Evolutionary conservation across 2,797 vertebrate species (phyloP), one percentile per base, ranked within the genome.

Genomic region (Onychomys torridus): DNA sequence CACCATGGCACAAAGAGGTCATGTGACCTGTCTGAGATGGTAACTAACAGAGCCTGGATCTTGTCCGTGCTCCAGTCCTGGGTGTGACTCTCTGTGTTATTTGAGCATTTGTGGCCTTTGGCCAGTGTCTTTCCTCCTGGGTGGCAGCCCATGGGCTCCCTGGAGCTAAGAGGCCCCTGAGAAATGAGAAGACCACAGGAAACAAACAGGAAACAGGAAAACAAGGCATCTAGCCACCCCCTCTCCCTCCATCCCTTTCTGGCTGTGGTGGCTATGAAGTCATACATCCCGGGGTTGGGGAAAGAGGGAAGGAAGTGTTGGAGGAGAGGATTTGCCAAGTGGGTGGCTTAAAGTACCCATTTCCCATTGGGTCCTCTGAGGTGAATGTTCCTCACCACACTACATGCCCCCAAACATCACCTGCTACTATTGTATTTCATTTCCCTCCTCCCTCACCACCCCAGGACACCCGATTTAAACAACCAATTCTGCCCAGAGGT

Each of bases 121-220:
- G 40, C 69, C 46, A 12, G 57, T 67, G 67, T 34, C 10, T 77
- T 37, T 91, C n/a, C 46, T 61, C 21, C 4, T 6, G 25, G 57
- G 21, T 55, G 65, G 84, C 37, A n/a, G 43, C 12, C 23, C 65
- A 63, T 6, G 40, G 73, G 7, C 69, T 89, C 75, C 94, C 71
- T 49, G 32, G 78, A 71, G 49, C 55, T 86, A 49, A 49, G 5
- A 75, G 40, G 29, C 55, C 46, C 78, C 89, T 75, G 84, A 90
- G 89, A 90, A 97, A 55, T 0, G 40, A 95, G 78, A 88, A 84
- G 75, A 90, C 57, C 46, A n/a, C 55, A 52, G 90, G 59, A 91
- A 86, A 69, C 32, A 67, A 83, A 77, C 2, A 52, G 69, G 77
- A 94, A 89, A 63, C 40, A 52, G 11, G 61, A 83, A 85, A 92